phyloP scores from a whole-genome alignment of 2,797 vertebrate genomes.

The Morus bassanus region DNA sequence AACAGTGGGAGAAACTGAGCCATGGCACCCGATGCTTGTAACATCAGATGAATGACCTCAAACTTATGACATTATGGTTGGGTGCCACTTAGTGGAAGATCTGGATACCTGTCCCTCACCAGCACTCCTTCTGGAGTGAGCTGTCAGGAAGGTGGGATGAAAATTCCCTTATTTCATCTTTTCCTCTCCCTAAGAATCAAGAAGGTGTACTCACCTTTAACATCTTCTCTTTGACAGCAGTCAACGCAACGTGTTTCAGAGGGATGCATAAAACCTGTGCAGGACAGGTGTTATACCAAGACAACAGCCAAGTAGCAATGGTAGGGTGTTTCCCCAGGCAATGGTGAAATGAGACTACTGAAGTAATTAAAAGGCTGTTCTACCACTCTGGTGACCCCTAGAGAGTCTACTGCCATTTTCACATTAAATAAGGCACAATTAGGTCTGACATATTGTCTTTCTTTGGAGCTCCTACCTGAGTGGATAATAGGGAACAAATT shows the following conservation, averaged over 20 bases:
- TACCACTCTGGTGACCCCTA: background rate
- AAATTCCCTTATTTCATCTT: background rate
- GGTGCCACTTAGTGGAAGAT: background rate
- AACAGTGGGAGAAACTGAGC: background rate
- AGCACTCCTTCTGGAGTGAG: background rate
- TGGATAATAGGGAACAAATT: background rate
- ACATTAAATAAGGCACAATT: background rate
- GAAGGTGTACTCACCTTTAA: background rate
- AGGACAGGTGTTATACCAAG: background rate
- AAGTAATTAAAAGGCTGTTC: constrained; percentile 3
- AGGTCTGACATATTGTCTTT: background rate
- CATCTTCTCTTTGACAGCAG: background rate
- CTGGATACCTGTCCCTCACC: background rate
- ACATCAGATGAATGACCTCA: background rate
- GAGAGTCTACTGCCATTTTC: background rate
- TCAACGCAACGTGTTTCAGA: background rate
- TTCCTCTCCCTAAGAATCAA: background rate
- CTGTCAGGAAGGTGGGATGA: background rate
- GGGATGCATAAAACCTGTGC: fast-evolving
- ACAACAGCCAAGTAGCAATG: background rate
- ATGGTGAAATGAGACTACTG: background rate
- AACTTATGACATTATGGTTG: background rate
- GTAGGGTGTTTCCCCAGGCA: background rate
- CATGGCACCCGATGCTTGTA: background rate
- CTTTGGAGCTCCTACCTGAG: background rate